Evolutionary conservation across 2,113 vertebrate genomes (phyloP).

Genomic region (Aptenodytes patagonicus): DNA sequence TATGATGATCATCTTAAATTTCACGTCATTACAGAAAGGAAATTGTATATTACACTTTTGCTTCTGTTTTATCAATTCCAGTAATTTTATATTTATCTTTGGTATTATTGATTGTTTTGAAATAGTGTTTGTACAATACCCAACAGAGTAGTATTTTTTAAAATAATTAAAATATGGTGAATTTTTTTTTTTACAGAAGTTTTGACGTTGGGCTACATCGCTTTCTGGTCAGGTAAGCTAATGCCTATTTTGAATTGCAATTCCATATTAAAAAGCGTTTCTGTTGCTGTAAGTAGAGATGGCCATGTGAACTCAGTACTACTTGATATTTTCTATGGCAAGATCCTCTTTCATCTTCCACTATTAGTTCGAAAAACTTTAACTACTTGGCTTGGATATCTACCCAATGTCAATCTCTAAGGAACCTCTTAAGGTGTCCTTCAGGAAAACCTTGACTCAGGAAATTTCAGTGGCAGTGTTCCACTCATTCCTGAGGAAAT

Average conservation of each 20-base stretch:
- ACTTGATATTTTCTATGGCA: neutral
- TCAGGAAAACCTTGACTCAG: neutral
- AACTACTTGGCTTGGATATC: neutral
- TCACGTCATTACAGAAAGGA: neutral
- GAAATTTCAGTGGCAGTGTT: neutral
- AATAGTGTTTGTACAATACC: neutral
- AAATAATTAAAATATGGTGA: neutral
- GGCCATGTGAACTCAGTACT: neutral
- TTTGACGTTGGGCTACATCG: slow-evolving; percentile 80
- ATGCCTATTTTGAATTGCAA: neutral
- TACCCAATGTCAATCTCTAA: neutral
- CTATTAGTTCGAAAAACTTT: neutral
- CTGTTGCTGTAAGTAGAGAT: neutral
- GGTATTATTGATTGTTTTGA: neutral
- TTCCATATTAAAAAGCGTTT: neutral
- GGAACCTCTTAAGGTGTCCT: neutral
- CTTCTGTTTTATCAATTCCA: neutral
- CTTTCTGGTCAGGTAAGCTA: slow-evolving; percentile 80
- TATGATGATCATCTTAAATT: neutral
- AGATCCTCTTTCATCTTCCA: neutral
- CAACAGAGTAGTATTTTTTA: neutral
- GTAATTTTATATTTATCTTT: neutral
- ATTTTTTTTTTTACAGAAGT: slow-evolving; percentile 65
- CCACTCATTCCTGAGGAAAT: neutral
- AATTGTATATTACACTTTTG: neutral